Base-by-base conservation (phyloP, 2,113 vertebrate species). In the Nesoenas mayeri region DNA sequence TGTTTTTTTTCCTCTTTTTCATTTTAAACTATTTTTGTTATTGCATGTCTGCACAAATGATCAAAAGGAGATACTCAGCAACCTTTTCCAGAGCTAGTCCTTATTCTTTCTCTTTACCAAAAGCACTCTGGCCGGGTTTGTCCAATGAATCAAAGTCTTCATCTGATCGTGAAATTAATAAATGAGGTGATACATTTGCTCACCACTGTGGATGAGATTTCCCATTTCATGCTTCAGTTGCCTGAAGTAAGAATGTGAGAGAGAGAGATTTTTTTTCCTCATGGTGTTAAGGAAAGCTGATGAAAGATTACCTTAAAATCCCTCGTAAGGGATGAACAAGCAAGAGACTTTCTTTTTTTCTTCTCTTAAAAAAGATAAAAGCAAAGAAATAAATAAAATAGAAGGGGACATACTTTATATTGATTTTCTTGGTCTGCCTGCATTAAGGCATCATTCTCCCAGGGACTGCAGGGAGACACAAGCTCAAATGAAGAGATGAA, bases 201-300 rank as follows among this genome's bases (percentile, higher is more conserved):
- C 57, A 92, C 93, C 73, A 79, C 88, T 93, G 82, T 15, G 84
- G 93, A 94, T 64, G 96, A 97, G 95, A 97, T 95, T 97, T 97
- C 91, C 96, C 79, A 97, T 98, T 98, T 98, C 97, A 97, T 94
- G 97, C 95, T 96, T 97, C 96, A 95, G 94, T 71, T 86, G 81
- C 67, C 94, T 85, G 74, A 97, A 95, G 95, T 93, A 97, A 96
- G 91, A 90, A 95, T 88, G 87, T 6, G 82, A 89, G 42, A 93
- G 95, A 93, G 26, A 57, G 25, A 61, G 0, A 21, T 7, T 77
- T 95, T 91, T 72, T 85, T 29, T 26, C 44, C 65, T 71, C 1
- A 0, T 75, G 86, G 82, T 96, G 95, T 87, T 94, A 88, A 96
- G 88, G 78, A 81, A 97, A 97, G 64, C 75, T 98, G 95, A 95